Evolutionary conservation across 1,140 invertebrate species (phyloP).

Genomic region (Euura lappo): DNA sequence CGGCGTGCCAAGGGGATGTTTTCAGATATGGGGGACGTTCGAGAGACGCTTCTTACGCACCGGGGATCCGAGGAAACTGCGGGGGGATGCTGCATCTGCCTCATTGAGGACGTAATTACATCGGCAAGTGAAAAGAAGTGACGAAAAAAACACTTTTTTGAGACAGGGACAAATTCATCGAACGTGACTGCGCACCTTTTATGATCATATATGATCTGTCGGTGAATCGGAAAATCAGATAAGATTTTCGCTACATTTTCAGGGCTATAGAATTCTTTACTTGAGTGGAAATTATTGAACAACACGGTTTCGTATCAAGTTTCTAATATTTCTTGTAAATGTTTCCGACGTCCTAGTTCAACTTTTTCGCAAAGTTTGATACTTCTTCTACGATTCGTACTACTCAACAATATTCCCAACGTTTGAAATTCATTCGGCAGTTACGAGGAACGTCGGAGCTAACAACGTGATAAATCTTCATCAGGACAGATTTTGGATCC

Average conservation of each 20-base stretch:
- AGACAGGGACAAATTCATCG: background rate
- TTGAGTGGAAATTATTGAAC: too few species aligned
- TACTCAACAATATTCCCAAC: too few species aligned
- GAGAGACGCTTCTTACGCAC: conserved; percentile 31
- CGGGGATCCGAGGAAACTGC: conserved; percentile 24
- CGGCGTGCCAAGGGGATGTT: conserved; percentile 33
- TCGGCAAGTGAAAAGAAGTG: conserved; percentile 22
- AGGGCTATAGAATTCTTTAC: too few species aligned
- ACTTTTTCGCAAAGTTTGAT: too few species aligned
- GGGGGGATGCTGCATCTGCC: conserved; percentile 42
- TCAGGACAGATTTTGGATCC: conserved; percentile 13
- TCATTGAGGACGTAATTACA: conserved; percentile 44
- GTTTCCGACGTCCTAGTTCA: too few species aligned
- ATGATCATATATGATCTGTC: background rate
- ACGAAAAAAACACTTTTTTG: conserved; percentile 11
- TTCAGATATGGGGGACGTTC: conserved; percentile 40
- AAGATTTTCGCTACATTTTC: too few species aligned
- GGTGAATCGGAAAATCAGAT: background rate
- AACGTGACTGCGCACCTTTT: background rate
- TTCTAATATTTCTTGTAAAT: too few species aligned
- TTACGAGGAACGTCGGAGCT: background rate
- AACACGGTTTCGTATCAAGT: too few species aligned
- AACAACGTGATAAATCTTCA: conserved; percentile 23
- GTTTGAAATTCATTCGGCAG: background rate
- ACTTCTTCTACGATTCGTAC: too few species aligned